Evolutionary conservation across 2,797 vertebrate genomes (phyloP).

Genomic region (Channallabes apus): DNA sequence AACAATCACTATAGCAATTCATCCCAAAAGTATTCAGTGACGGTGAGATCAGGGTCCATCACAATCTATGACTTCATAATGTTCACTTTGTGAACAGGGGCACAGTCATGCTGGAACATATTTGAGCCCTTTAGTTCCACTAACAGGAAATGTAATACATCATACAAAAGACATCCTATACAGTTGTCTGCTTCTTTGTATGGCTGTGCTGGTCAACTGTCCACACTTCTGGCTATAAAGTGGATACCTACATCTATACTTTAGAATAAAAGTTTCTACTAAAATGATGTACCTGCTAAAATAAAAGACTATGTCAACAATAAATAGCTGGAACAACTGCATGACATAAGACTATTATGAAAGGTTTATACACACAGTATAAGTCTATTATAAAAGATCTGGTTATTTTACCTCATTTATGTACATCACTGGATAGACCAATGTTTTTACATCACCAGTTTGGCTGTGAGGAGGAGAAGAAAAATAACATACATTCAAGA

Average conservation of each 20-base stretch:
- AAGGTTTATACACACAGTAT: neutral
- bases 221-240: neutral
- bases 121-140: neutral
- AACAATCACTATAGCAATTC: too few relatives aligned
- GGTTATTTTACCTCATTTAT: slow-evolving; percentile 86
- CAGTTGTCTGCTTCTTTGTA: neutral
- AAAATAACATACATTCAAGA: slow-evolving; percentile 29
- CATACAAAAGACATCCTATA: neutral
- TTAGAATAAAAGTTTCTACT: neutral
- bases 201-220: neutral
- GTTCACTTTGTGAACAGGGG: neutral
- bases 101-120: neutral
- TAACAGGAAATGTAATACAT: neutral
- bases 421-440: slow-evolving; percentile 88
- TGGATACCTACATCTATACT: neutral
- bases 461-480: slow-evolving; percentile 63
- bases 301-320: neutral
- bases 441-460: slow-evolving; percentile 79
- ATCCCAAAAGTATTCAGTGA: too few relatives aligned
- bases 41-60: neutral
- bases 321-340: neutral
- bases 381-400: neutral
- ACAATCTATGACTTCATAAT: neutral
- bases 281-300: neutral
- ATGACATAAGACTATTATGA: neutral